Evolutionary conservation across 2,888 invertebrate genomes (phyloP), one percentile per base, ranked within the genome.

Genomic region (Escarpia spicata): DNA sequence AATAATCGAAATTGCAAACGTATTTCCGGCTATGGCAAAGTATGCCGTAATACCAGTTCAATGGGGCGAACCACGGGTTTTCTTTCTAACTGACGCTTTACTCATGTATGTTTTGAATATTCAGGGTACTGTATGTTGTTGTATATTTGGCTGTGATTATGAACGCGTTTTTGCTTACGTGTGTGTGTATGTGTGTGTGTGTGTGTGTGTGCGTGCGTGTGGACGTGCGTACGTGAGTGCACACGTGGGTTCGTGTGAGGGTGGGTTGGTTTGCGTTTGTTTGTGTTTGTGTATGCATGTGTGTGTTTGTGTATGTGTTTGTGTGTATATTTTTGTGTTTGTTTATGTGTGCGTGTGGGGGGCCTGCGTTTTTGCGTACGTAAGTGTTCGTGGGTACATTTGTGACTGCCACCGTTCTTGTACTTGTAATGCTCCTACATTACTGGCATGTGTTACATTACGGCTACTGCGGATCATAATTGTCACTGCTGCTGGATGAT

Each of bases 161-260:
- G 92, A 92, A 91, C 92, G 15, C 92, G 89, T 93, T 37, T 45
- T 92, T 93, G 19, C 92, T 43, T 92, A 10, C 92, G n/a, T 92
- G 44, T 92, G 92, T 60, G 19, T 92, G 75, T 92, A 15, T 92
- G 60, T 92, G n/a, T 92, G 92, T 92, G 44, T 45, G n/a, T 90
- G n/a, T 91, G 43, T 91, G 43, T 91, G 43, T 91, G 37, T 92
- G 75, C 45, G 31, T 91, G 44, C 91, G 44, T 91, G 31, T 91
- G n/a, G 58, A 43, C 91, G 43, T 91, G 60, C 52, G 31, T 92
- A 58, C 91, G 52, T 92, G 60, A 52, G n/a, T 92, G 43, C n/a
- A 8, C 10, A 43, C 44, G 45, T 90, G 91, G 91, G n/a, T 52
- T 10, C 91, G 37, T 90, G n/a, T 52, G 43, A 43, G 43, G 19